Base-by-base conservation (phyloP, 2,113 vertebrate species). In the Pluvianellus socialis region DNA sequence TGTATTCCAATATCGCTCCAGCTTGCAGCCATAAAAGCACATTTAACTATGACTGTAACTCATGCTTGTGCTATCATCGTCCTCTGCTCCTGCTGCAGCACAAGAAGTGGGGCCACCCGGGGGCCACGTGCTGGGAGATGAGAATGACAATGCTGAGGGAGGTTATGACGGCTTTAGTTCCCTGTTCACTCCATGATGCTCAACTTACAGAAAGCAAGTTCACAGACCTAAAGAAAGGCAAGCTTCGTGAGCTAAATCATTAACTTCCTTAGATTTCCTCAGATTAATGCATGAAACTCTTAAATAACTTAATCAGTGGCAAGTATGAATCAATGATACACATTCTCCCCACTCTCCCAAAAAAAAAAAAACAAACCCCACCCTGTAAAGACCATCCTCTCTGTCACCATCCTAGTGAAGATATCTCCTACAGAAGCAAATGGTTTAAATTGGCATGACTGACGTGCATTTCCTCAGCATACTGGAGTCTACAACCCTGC, bases 21-120 rank as follows among this genome's bases (percentile, higher is more conserved):
- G 74, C 47, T 17, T 52, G 62, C 70, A 92, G 85, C 47, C 65
- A 84, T 66, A 95, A 88, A 88, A 92, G 79, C 68, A 70, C 86
- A 92, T 44, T 65, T 88, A 76, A 62, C n/a, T 66, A 45, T 4
- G 12, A 56, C 55, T 88, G 61, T 26, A 96, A n/a, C 18, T 96
- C 61, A 8, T 38, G 44, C 44, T 44, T 91, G 40, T 26, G 35
- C 80, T 65, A 5, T 28, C 56, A 47, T 8, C 26, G 70, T 82
- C 33, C 58, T 71, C 55, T 91, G 73, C 67, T 76, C 66, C 56
- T 40, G 74, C 70, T 75, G 68, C 8, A 8, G 45, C 32, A 70
- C 0, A 0, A 79, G 58, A 17, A 61, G 18, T 11, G n/a, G 38
- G 72, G 87, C 56, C 58, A 55, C 33, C 12, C 58, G 7, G 15